These are phyloP conservation scores for Rhinichthys klamathensis DNA, from an alignment of 2,113 vertebrate genomes.

Conservation along the genomic window DNA sequence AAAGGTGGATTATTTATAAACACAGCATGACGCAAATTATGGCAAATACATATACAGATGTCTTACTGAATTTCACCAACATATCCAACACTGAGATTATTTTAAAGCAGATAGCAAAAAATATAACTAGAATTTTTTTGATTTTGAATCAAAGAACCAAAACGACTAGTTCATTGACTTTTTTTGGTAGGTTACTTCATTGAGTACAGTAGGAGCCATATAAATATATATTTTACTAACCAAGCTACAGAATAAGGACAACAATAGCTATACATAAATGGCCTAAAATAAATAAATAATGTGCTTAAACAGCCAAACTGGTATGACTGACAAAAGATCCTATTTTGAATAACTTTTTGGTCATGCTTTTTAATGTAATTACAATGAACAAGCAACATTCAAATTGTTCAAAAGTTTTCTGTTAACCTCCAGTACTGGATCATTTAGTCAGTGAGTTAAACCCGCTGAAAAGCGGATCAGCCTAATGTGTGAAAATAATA, in stretches of 20 bases:
- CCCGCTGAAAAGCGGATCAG: no score
- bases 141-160: not conserved
- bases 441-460: not conserved
- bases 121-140: not conserved
- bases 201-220: not conserved
- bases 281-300: not conserved
- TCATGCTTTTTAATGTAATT: no score
- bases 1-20: not conserved
- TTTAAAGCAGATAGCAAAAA: not conserved
- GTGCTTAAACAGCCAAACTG: not conserved
- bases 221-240: not conserved
- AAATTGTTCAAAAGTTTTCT: not conserved
- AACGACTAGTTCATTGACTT: not conserved
- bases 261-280: not conserved
- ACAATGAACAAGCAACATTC: not conserved
- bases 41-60: not conserved
- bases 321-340: not conserved
- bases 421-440: not conserved
- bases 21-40: not conserved
- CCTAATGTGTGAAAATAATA: no score
- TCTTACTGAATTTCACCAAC: not conserved
- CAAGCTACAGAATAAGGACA: not conserved
- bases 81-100: not conserved
- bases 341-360: not conserved
- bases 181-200: not conserved